phyloP scores from a whole-genome alignment of 2,888 invertebrate genomes.

The Lacanobia wlatinum region DNA sequence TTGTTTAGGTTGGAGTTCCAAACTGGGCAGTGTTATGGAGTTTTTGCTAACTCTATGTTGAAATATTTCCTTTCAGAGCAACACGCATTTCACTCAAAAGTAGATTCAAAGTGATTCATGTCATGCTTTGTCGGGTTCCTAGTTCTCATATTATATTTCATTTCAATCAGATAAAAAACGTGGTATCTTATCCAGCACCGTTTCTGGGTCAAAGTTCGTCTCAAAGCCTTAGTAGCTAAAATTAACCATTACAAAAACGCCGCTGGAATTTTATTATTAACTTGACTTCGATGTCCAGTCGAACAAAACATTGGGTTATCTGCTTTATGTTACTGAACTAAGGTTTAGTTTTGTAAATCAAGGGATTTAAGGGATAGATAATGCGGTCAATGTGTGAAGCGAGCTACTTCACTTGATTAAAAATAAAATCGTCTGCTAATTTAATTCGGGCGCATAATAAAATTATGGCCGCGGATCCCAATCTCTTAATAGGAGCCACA shows the following conservation, averaged over 20 bases:
- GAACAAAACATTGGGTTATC: conserved; percentile 15
- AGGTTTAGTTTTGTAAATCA: conserved; percentile 4
- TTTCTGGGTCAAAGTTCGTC: conserved; percentile 44
- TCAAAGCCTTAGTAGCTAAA: conserved; percentile 38
- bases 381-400: conserved; percentile 48
- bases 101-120: not conserved
- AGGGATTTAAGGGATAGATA: conserved; percentile 8
- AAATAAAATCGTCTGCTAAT: conserved; percentile 80
- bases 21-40: no score
- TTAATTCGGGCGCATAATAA: conserved; percentile 78
- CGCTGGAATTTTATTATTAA: conserved; percentile 59
- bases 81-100: not conserved
- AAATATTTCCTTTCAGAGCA: not conserved
- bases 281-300: conserved; percentile 31
- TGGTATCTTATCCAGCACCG: conserved; percentile 12
- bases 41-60: no score
- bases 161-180: conserved; percentile 26
- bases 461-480: conserved; percentile 77
- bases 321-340: conserved; percentile 18
- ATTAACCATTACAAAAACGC: conserved; percentile 57
- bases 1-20: no score
- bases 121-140: not conserved
- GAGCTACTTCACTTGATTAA: conserved; percentile 79
- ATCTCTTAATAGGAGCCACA: conserved; percentile 79
- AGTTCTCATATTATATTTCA: not conserved